phyloP scores from a whole-genome alignment of 2,888 invertebrate genomes.

The Seira musarum region DNA sequence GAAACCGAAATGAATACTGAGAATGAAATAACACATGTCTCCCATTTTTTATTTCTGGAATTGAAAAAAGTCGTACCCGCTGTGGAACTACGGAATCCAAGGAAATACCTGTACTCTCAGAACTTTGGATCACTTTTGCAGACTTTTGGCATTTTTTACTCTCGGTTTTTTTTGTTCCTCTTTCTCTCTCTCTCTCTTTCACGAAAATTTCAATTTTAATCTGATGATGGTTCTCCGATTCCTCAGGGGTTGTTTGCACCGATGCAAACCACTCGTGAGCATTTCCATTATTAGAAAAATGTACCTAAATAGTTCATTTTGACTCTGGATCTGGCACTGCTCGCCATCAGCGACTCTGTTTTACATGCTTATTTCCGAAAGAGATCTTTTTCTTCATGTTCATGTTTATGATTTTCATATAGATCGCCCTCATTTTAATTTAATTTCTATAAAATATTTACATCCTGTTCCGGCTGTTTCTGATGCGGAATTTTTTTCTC shows the following conservation, averaged over 20 bases:
- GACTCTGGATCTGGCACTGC: not conserved
- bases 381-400: not conserved
- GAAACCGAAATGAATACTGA: not conserved
- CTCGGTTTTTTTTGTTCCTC: not conserved
- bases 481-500: too few species aligned
- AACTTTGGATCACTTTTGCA: not conserved
- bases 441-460: not conserved
- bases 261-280: not conserved
- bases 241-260: not conserved
- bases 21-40: not conserved
- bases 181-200: too few species aligned
- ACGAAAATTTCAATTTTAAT: constrained; percentile 8
- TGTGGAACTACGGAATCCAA: not conserved
- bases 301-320: not conserved
- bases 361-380: too few species aligned
- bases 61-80: constrained; percentile 13
- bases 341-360: not conserved
- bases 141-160: not conserved
- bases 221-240: not conserved
- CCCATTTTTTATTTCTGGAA: not conserved
- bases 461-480: not conserved
- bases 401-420: not conserved
- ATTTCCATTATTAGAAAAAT: not conserved
- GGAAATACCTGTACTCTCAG: not conserved
- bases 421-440: not conserved